These are phyloP conservation scores for Hirtodrosophila trivittata DNA, from an alignment of 2,888 invertebrate species.

Conservation along the genomic window DNA sequence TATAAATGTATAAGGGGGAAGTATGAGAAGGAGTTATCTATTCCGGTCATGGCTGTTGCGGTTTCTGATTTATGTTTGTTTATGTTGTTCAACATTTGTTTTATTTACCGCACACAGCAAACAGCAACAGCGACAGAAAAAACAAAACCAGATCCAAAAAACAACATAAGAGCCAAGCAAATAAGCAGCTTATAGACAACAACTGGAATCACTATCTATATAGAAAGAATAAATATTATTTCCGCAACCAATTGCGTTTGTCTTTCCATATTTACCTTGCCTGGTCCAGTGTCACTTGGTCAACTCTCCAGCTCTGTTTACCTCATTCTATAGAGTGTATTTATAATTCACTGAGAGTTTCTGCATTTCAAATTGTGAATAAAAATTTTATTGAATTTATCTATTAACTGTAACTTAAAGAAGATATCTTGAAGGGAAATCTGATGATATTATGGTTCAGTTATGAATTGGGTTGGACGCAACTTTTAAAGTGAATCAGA, in stretches of 20 bases:
- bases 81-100: slow-evolving; percentile 71
- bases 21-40: slow-evolving; percentile 52
- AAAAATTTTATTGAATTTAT: no score
- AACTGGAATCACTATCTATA: slow-evolving; percentile 20
- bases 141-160: slow-evolving; percentile 2
- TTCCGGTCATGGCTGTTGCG: slow-evolving; percentile 68
- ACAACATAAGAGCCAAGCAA: slow-evolving; percentile 14
- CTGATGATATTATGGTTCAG: no score
- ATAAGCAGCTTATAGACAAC: slow-evolving; percentile 40
- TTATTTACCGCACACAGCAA: slow-evolving; percentile 51
- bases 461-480: no score
- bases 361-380: no score
- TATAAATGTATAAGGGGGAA: neutral
- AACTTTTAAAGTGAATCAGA: no score
- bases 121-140: neutral
- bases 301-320: no score
- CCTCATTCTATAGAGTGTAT: no score
- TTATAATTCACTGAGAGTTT: no score
- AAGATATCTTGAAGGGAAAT: no score
- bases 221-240: slow-evolving; percentile 22
- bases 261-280: neutral
- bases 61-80: slow-evolving; percentile 74
- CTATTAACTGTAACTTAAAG: no score
- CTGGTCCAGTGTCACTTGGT: no score
- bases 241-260: slow-evolving; percentile 5